These are phyloP conservation scores for Paramuricea clavata DNA, from an alignment of 92 coral and sea anemone genomes.

Conservation along the genomic window DNA sequence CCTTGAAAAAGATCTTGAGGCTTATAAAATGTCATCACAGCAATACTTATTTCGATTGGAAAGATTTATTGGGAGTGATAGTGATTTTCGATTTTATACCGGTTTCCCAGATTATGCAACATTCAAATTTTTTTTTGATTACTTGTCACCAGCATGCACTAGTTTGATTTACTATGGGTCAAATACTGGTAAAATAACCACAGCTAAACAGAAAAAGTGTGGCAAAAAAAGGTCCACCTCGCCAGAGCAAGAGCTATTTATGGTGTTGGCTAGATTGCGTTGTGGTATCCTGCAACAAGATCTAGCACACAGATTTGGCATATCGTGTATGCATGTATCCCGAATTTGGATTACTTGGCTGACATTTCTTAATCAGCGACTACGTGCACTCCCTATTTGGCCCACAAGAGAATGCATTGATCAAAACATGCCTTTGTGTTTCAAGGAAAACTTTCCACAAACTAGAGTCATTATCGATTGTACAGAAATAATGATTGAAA, in stretches of 20 bases:
- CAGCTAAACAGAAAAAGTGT: neutral
- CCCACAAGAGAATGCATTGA: neutral
- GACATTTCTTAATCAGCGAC: neutral
- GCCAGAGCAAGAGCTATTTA: constrained; percentile 13
- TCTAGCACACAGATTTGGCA: neutral
- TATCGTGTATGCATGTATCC: neutral
- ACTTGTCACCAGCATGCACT: neutral
- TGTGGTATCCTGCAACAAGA: neutral
- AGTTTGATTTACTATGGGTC: neutral
- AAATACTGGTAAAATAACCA: neutral
- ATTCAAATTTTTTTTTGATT: constrained; percentile 10
- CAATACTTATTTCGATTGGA: neutral
- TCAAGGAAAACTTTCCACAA: neutral
- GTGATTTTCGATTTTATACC: constrained; percentile 8
- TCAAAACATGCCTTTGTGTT: constrained; percentile 1
- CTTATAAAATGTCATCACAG: too few relatives aligned
- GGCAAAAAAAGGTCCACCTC: neutral
- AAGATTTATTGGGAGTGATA: neutral
- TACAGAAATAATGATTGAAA: neutral
- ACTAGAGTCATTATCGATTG: neutral
- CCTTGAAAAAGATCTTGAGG: too few relatives aligned
- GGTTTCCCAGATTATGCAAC: constrained; percentile 1
- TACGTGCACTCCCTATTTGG: constrained; percentile 15
- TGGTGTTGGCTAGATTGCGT: neutral
- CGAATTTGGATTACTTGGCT: constrained; percentile 8